A percentile compares a stretch with the other conserved stretches of the same genome.
phyloP scores from a whole-genome alignment of 2,888 invertebrate species.

The Prostheceraeus crozeri region DNA sequence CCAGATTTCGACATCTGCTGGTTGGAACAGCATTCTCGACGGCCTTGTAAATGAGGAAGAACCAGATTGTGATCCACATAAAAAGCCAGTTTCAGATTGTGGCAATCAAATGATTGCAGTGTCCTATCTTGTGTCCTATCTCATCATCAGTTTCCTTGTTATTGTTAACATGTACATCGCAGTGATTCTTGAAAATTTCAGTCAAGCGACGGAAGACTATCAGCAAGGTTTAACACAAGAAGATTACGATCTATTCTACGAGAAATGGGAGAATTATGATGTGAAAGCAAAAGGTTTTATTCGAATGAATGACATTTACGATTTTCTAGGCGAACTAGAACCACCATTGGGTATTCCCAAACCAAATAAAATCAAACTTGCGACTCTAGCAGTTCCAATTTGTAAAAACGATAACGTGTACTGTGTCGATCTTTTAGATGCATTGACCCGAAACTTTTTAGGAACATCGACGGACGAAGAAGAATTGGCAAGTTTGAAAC shows the following conservation, averaged over 20 bases:
- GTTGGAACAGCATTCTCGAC: conserved; percentile 84
- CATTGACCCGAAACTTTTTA: conserved; percentile 94
- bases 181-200: conserved; percentile 97
- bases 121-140: conserved; percentile 83
- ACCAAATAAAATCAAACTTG: conserved; percentile 96
- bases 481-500: conserved; percentile 29
- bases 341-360: conserved; percentile 90
- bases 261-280: conserved; percentile 98
- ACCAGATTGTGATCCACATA: conserved; percentile 61
- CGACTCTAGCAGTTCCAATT: conserved; percentile 96
- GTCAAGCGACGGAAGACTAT: conserved; percentile 94
- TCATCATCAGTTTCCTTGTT: conserved; percentile 94
- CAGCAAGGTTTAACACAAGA: conserved; percentile 62
- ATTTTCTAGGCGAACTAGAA: conserved; percentile 89
- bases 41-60: conserved; percentile 72
- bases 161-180: conserved; percentile 99
- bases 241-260: conserved; percentile 99
- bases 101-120: conserved; percentile 87
- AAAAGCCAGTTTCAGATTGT: conserved; percentile 64
- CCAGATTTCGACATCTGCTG: conserved; percentile 81
- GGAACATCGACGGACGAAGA: conserved; percentile 66
- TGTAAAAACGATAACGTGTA: conserved; percentile 84
- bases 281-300: conserved; percentile 96
- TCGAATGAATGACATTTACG: conserved; percentile 81
- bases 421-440: conserved; percentile 95